Evolutionary conservation across 2,113 vertebrate genomes (phyloP).

Genomic region (Sapayoa aenigma): DNA sequence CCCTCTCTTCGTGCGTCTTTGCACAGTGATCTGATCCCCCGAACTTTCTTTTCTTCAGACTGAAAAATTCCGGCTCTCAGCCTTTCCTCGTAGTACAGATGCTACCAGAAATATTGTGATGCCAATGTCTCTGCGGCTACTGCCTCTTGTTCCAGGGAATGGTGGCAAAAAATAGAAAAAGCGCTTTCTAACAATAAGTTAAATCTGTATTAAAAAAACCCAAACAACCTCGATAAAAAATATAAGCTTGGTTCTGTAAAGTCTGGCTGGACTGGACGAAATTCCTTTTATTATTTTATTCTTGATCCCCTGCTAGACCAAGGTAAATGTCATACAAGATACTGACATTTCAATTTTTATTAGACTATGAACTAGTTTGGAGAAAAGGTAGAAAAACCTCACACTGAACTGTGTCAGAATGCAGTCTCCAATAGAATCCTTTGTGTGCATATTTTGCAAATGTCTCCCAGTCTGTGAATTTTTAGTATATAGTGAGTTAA

Average conservation of each 20-base stretch:
- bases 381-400: background rate
- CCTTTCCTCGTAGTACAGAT: background rate
- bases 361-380: constrained; percentile 1
- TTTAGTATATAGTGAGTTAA: background rate
- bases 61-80: background rate
- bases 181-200: background rate
- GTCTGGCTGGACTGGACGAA: background rate
- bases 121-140: background rate
- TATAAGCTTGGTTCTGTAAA: background rate
- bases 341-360: constrained; percentile 53
- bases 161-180: background rate
- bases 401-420: background rate
- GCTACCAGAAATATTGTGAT: background rate
- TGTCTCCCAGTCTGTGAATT: background rate
- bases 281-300: constrained; percentile 13
- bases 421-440: background rate
- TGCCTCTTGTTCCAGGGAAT: background rate
- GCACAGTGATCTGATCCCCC: no score
- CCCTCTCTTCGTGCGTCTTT: background rate
- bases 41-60: background rate
- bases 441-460: background rate
- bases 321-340: constrained; percentile 42
- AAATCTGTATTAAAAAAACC: background rate
- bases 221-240: background rate
- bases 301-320: background rate